phyloP scores from a whole-genome alignment of 1,140 invertebrate genomes.

The Drosophila teissieri region DNA sequence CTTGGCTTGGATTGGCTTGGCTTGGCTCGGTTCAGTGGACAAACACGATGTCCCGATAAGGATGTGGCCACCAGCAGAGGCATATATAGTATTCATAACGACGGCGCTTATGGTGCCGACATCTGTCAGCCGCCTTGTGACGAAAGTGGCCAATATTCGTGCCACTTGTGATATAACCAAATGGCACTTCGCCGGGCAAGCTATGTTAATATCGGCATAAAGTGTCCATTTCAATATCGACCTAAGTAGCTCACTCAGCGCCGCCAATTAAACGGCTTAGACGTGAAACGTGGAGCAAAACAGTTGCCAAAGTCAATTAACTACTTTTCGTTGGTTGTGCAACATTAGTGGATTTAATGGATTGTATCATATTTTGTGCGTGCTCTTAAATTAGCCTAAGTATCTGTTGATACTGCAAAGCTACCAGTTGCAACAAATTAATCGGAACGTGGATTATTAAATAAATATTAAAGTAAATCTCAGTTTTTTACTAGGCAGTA shows the following conservation, averaged over 20 bases:
- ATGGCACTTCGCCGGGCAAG: neutral
- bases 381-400: neutral
- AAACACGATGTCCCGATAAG: conserved; percentile 31
- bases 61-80: neutral
- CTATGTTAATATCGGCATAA: neutral
- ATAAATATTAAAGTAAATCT: too few relatives aligned
- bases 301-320: conserved; percentile 10
- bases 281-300: neutral
- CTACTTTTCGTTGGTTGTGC: conserved; percentile 1
- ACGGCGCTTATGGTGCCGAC: conserved; percentile 7
- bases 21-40: conserved; percentile 2
- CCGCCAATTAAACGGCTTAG: neutral
- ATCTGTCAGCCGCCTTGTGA: conserved; percentile 16
- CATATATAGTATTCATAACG: conserved; percentile 8
- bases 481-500: too few relatives aligned
- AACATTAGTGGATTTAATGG: neutral
- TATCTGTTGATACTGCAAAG: neutral
- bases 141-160: conserved; percentile 5
- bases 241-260: neutral
- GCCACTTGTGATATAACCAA: conserved; percentile 16
- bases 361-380: neutral
- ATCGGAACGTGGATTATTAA: too few relatives aligned
- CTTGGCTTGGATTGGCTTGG: too few relatives aligned
- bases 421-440: neutral
- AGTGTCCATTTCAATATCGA: neutral